These are phyloP conservation scores for Autographa pulchrina DNA, from an alignment of 2,888 invertebrate species.

Conservation along the genomic window DNA sequence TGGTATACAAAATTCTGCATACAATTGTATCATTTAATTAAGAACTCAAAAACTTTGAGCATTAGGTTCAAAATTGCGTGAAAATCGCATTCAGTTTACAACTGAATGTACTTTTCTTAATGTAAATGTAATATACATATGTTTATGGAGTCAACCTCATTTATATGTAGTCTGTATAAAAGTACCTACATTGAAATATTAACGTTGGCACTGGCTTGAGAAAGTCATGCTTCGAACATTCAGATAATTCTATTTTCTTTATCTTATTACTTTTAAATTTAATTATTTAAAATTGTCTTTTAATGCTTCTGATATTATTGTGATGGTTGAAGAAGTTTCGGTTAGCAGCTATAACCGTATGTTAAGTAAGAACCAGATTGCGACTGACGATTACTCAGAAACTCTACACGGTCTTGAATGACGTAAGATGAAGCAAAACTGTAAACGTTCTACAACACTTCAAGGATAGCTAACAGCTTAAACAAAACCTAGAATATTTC, in stretches of 20 bases:
- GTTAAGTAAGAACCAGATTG: not conserved
- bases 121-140: not conserved
- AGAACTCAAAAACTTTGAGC: not conserved
- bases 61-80: not conserved
- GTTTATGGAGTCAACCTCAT: slow-evolving; percentile 25
- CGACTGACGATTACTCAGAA: not conserved
- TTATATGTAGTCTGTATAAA: slow-evolving; percentile 13
- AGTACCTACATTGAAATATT: slow-evolving; percentile 35
- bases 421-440: slow-evolving; percentile 4
- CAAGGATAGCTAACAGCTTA: not conserved
- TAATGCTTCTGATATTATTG: not conserved
- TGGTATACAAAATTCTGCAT: not conserved
- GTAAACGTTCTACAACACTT: not conserved
- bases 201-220: slow-evolving; percentile 49
- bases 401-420: not conserved
- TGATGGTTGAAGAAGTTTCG: not conserved
- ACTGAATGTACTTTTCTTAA: slow-evolving; percentile 21
- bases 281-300: not conserved
- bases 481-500: not conserved
- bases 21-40: not conserved
- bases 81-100: not conserved
- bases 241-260: slow-evolving; percentile 50
- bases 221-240: slow-evolving; percentile 46
- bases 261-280: not conserved
- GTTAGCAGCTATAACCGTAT: not conserved